Conservation (phyloP, 2,797 vertebrate genomes). For the Antennarius maculatus region DNA sequence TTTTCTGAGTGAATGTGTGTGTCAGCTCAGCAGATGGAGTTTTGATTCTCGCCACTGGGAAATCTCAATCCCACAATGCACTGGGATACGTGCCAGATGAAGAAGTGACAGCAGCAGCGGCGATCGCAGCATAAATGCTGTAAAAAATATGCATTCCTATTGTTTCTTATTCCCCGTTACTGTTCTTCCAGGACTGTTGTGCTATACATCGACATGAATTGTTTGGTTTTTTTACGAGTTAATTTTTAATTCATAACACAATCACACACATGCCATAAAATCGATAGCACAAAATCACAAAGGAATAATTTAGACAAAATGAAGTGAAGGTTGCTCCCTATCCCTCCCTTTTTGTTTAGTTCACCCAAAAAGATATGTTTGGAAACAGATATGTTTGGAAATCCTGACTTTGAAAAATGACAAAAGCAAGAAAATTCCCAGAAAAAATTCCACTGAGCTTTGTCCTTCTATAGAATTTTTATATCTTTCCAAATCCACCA, state of each 20-base stretch:
- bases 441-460: conserved; percentile 4
- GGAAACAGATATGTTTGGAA: conserved; percentile 40
- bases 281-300: conserved; percentile 53
- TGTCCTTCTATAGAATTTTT: not conserved
- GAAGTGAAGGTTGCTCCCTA: conserved; percentile 18
- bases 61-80: conserved; percentile 79
- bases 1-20: conserved; percentile 36
- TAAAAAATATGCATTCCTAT: conserved; percentile 30
- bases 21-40: conserved; percentile 71
- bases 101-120: conserved; percentile 54
- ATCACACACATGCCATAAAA: conserved; percentile 47
- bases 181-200: conserved; percentile 47
- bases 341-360: conserved; percentile 31
- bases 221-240: conserved; percentile 30
- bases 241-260: conserved; percentile 36
- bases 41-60: conserved; percentile 72
- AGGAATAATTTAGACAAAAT: conserved; percentile 44
- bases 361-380: conserved; percentile 27
- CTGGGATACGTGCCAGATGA: conserved; percentile 71
- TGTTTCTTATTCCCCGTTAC: conserved; percentile 12
- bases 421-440: conserved; percentile 20
- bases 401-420: conserved; percentile 31
- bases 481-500: conserved; percentile 6
- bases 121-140: conserved; percentile 58
- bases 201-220: conserved; percentile 57